Conservation (phyloP, 2,888 invertebrate species). For the Cenopis cana region DNA sequence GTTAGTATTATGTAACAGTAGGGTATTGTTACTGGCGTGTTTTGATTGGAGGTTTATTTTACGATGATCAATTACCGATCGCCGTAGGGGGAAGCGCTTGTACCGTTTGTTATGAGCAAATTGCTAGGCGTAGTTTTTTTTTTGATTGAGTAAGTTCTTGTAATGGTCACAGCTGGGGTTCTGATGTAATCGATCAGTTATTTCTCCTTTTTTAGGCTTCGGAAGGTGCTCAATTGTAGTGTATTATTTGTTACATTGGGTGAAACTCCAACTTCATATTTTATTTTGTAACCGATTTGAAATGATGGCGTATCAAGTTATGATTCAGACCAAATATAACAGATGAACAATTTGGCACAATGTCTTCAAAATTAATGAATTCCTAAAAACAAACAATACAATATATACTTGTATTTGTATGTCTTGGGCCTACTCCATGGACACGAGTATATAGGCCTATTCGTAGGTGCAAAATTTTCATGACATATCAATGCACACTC, state of each 20-base stretch:
- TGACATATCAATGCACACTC: too few relatives aligned
- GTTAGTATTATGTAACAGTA: slow-evolving; percentile 40
- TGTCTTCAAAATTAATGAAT: too few relatives aligned
- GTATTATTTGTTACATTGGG: neutral
- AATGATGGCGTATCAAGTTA: too few relatives aligned
- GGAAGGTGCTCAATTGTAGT: neutral
- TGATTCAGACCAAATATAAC: too few relatives aligned
- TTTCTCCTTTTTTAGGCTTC: neutral
- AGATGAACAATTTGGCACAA: too few relatives aligned
- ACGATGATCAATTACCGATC: slow-evolving; percentile 38
- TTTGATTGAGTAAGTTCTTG: slow-evolving; percentile 20
- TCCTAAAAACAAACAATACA: too few relatives aligned
- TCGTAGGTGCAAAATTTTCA: too few relatives aligned
- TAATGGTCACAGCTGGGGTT: slow-evolving; percentile 19
- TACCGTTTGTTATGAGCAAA: slow-evolving; percentile 22
- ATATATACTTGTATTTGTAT: too few relatives aligned
- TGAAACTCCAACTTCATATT: too few relatives aligned
- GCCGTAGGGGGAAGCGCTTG: slow-evolving; percentile 28
- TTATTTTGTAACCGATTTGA: too few relatives aligned
- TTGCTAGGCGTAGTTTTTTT: slow-evolving; percentile 6
- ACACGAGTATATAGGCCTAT: too few relatives aligned
- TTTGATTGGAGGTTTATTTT: slow-evolving; percentile 30
- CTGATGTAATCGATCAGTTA: slow-evolving; percentile 19
- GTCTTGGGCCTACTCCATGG: too few relatives aligned
- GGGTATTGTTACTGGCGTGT: slow-evolving; percentile 37